Conservation (phyloP, 2,797 vertebrate genomes). For the Labeo calbasu region DNA sequence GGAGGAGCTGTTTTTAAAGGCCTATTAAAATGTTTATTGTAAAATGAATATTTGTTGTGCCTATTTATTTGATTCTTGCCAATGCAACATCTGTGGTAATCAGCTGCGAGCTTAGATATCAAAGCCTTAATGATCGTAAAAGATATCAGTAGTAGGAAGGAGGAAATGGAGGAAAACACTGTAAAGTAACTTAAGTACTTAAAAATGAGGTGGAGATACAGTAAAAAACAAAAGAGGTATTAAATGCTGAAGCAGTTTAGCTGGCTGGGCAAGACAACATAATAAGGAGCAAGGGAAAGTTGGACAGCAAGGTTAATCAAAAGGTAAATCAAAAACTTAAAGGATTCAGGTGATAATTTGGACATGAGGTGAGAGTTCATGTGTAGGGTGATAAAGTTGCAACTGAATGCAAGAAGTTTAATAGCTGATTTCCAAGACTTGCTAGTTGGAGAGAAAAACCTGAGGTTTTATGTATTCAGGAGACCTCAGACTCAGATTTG, state of each 20-base stretch:
- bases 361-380: not conserved
- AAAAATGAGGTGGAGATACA: not conserved
- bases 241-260: not conserved
- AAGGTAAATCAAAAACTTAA: too few relatives aligned
- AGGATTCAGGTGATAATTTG: too few relatives aligned
- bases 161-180: too few relatives aligned
- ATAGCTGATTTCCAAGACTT: not conserved
- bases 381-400: not conserved
- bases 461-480: not conserved
- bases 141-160: not conserved
- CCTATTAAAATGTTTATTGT: not conserved
- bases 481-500: not conserved
- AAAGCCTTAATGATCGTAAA: not conserved
- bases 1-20: not conserved
- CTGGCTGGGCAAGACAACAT: too few relatives aligned
- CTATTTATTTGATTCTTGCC: not conserved
- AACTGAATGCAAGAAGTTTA: not conserved
- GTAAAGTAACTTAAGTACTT: not conserved
- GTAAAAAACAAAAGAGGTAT: not conserved
- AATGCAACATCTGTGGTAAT: not conserved
- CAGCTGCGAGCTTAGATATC: not conserved
- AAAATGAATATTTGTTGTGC: not conserved
- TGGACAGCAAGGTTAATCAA: too few relatives aligned
- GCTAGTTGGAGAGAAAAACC: not conserved
- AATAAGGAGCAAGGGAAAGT: too few relatives aligned